Evolutionary conservation across 2,888 invertebrate species (phyloP).

Genomic region (Furcula furcula): DNA sequence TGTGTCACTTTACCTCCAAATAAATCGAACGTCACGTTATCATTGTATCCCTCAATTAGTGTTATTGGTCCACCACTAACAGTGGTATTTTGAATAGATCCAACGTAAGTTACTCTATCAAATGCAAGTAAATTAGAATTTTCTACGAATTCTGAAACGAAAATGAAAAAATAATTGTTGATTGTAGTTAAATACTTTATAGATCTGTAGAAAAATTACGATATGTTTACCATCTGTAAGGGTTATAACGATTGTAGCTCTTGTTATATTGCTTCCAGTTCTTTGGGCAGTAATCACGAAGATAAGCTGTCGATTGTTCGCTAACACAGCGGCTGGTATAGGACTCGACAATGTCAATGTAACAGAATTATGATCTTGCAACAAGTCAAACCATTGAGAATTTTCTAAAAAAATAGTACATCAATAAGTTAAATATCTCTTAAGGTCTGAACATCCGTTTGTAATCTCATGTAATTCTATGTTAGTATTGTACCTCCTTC

Average conservation of each 20-base stretch:
- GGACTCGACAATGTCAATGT: constrained; percentile 11
- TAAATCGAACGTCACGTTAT: neutral
- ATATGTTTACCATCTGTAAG: constrained; percentile 22
- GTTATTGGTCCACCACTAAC: constrained; percentile 24
- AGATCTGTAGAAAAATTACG: too few relatives aligned
- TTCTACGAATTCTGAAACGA: constrained; percentile 7
- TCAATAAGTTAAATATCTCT: too few relatives aligned
- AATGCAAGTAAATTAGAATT: constrained; percentile 27
- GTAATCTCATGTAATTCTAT: too few relatives aligned
- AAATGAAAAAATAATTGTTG: too few relatives aligned
- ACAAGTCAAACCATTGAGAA: neutral
- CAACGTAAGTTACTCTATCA: constrained; percentile 30
- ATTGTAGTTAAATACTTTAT: too few relatives aligned
- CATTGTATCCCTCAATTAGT: constrained; percentile 33
- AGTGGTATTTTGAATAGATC: constrained; percentile 22
- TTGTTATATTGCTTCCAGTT: constrained; percentile 14
- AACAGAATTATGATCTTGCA: constrained; percentile 12
- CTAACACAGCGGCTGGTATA: constrained; percentile 28
- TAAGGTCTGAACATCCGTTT: neutral
- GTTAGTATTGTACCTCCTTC: constrained; percentile 43
- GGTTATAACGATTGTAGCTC: constrained; percentile 29
- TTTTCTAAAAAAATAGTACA: constrained; percentile 6
- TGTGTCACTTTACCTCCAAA: constrained; percentile 14
- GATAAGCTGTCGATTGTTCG: constrained; percentile 32
- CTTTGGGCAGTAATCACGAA: constrained; percentile 29